Conservation (phyloP, 2,113 vertebrate species). For the Hassar affinis region DNA sequence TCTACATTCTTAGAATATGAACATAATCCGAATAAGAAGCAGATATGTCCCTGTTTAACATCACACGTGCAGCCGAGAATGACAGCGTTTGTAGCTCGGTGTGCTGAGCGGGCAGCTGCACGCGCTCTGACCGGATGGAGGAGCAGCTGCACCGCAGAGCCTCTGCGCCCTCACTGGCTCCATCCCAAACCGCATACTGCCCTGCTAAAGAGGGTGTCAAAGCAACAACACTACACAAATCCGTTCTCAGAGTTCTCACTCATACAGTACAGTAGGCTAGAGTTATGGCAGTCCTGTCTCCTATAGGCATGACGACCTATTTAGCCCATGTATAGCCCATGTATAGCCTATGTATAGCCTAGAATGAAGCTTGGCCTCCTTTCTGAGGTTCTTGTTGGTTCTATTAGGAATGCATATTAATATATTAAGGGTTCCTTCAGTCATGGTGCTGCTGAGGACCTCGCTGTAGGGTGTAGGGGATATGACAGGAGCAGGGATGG, state of each 20-base stretch:
- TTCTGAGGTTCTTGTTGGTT: not conserved
- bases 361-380: too few relatives aligned
- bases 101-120: conserved; percentile 17
- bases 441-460: not conserved
- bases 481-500: not conserved
- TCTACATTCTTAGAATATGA: not conserved
- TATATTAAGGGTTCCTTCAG: not conserved
- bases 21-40: not conserved
- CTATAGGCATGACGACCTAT: too few relatives aligned
- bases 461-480: not conserved
- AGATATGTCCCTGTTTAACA: not conserved
- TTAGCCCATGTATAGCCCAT: too few relatives aligned
- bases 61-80: not conserved
- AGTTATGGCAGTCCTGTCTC: not conserved
- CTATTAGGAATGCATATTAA: not conserved
- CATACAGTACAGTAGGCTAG: not conserved
- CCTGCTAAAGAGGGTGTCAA: conserved; percentile 8
- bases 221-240: not conserved
- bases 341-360: too few relatives aligned
- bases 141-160: conserved; percentile 33
- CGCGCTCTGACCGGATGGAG: conserved; percentile 38
- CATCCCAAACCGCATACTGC: conserved; percentile 17
- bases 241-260: not conserved
- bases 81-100: not conserved
- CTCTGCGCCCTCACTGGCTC: conserved; percentile 4